A percentile compares a stretch with the other conserved stretches of the same genome.
Conservation (phyloP, 2,888 invertebrate genomes). For the Caenorhabditis virilis region DNA sequence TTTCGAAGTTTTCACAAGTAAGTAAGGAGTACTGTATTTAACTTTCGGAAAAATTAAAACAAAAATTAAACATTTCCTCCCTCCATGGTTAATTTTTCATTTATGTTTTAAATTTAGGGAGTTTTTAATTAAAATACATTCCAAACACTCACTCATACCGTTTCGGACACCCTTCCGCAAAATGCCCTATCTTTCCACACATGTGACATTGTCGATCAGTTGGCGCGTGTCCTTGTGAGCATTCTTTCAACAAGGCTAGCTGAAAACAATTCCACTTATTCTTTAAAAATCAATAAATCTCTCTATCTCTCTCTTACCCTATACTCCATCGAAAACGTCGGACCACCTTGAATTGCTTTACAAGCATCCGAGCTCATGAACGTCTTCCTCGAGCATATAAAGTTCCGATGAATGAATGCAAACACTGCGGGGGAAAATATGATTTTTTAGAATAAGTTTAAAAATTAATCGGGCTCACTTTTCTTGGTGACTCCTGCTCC, state of each 20-base stretch:
- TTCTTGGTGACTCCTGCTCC: constrained; percentile 71
- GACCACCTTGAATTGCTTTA: neutral
- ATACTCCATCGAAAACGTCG: neutral
- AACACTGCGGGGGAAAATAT: no score
- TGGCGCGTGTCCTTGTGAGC: constrained; percentile 36
- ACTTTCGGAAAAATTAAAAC: neutral
- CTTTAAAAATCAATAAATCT: neutral
- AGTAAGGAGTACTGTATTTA: no score
- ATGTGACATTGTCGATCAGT: constrained; percentile 33
- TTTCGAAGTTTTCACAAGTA: no score
- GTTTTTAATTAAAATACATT: neutral
- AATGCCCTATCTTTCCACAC: constrained; percentile 42
- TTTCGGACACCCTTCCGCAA: constrained; percentile 24
- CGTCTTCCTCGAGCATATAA: constrained; percentile 33
- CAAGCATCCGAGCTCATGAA: constrained; percentile 30
- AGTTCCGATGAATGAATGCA: constrained; percentile 36
- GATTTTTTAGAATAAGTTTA: no score
- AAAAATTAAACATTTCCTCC: neutral
- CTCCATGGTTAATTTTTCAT: neutral
- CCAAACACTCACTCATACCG: neutral
- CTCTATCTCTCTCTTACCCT: neutral
- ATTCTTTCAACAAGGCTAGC: constrained; percentile 10
- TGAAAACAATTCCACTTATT: neutral
- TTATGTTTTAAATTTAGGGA: neutral
- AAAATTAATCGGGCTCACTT: constrained; percentile 15